These are phyloP conservation scores for Limnephilus rhombicus DNA, from an alignment of 2,888 invertebrate species.

Conservation along the genomic window DNA sequence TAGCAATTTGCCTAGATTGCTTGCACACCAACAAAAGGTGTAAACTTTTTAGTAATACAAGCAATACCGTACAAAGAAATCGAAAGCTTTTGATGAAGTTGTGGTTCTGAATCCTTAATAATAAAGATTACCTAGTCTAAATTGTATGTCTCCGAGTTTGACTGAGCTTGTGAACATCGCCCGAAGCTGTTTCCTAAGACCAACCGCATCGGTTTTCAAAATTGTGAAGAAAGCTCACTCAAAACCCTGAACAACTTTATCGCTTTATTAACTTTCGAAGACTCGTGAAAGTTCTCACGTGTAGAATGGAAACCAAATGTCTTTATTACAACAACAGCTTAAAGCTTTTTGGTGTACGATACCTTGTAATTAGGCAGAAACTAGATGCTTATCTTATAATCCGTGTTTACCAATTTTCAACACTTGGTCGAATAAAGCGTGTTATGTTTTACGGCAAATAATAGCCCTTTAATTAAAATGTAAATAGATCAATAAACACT, in stretches of 20 bases:
- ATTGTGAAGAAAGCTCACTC: not conserved
- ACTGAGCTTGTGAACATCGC: slow-evolving; percentile 46
- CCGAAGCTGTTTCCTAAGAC: slow-evolving; percentile 47
- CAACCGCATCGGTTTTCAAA: slow-evolving; percentile 38
- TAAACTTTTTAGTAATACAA: not conserved
- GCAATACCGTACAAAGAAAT: not conserved
- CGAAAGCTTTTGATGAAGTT: not conserved
- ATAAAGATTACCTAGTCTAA: not conserved
- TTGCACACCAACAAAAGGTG: not conserved
- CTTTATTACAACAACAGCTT: slow-evolving; percentile 11
- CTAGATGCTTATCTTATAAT: slow-evolving; percentile 6
- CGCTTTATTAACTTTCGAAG: slow-evolving; percentile 33
- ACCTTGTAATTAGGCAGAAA: slow-evolving; percentile 32
- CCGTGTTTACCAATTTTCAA: slow-evolving; percentile 3
- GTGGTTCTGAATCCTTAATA: not conserved
- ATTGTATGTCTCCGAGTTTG: slow-evolving; percentile 5
- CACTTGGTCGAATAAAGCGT: not conserved
- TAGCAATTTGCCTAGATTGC: not conserved
- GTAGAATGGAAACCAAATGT: not conserved
- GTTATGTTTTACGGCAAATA: slow-evolving; percentile 23
- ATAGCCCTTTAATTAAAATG: slow-evolving; percentile 24
- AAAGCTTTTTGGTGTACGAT: slow-evolving; percentile 25
- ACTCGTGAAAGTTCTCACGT: slow-evolving; percentile 3
- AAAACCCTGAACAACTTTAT: slow-evolving; percentile 11
- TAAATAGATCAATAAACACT: slow-evolving; percentile 21